phyloP scores from a whole-genome alignment of 2,797 vertebrate genomes.

The Dallia pectoralis region DNA sequence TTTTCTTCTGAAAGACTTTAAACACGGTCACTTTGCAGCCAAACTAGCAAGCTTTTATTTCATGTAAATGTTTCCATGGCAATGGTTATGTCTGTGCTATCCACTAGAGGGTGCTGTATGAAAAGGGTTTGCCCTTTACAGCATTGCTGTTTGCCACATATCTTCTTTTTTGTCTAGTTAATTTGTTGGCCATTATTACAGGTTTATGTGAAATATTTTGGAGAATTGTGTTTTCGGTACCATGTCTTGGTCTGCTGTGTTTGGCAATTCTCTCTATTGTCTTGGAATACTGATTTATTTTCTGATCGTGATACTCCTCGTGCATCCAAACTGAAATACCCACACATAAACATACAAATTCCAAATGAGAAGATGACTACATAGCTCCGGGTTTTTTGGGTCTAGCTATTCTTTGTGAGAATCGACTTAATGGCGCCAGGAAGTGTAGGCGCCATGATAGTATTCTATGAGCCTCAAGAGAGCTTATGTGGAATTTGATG shows the following conservation, averaged over 20 bases:
- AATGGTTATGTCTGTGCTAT: neutral
- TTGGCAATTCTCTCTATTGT: neutral
- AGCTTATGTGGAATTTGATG: constrained; percentile 23
- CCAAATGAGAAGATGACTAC: neutral
- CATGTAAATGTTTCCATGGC: no score
- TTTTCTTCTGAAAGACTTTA: neutral
- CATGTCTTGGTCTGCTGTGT: neutral
- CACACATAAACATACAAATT: no score
- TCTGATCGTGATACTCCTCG: no score
- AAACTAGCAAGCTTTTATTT: no score
- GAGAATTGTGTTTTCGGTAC: no score
- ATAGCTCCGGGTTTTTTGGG: neutral
- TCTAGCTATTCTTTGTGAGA: constrained; percentile 3
- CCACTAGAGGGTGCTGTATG: constrained; percentile 27
- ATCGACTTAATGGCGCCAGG: neutral
- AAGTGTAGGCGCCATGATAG: constrained; percentile 10
- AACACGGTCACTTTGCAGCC: no score
- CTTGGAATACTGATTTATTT: neutral
- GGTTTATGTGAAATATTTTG: no score
- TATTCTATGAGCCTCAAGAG: constrained; percentile 25
- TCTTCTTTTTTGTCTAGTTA: neutral
- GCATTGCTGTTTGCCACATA: constrained; percentile 6
- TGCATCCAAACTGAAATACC: no score
- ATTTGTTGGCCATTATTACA: neutral
- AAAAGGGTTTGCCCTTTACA: neutral